phyloP scores from a whole-genome alignment of 2,888 invertebrate species.

The Folsomia candida region DNA sequence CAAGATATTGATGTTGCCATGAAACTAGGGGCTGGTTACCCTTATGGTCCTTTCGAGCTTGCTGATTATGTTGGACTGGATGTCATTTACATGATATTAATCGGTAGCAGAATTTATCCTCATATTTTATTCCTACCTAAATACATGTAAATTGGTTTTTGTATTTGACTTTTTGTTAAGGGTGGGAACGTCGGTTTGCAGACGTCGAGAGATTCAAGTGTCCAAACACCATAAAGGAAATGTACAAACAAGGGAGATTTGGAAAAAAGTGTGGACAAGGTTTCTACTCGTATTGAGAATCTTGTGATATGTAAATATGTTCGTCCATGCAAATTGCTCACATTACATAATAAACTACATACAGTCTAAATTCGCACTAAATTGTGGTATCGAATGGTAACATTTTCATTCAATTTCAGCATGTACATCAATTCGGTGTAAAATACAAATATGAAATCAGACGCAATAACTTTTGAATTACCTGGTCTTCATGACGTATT shows the following conservation, averaged over 20 bases:
- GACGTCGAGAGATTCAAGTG: constrained; percentile 1
- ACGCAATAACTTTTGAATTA: background rate
- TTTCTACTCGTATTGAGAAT: constrained; percentile 58
- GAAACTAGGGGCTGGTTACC: constrained; percentile 61
- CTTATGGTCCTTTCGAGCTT: constrained; percentile 63
- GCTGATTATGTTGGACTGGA: constrained; percentile 61
- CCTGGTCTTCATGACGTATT: too few species aligned
- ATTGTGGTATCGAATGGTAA: too few species aligned
- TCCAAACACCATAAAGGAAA: constrained; percentile 53
- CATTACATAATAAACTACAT: too few species aligned
- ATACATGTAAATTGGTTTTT: too few species aligned
- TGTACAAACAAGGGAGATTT: constrained; percentile 59
- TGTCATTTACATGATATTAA: constrained; percentile 56
- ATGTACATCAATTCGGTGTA: too few species aligned
- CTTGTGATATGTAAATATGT: too few species aligned
- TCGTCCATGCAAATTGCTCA: too few species aligned
- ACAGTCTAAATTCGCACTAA: too few species aligned
- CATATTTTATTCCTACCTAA: too few species aligned
- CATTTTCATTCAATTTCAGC: too few species aligned
- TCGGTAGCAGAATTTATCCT: background rate
- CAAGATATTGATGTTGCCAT: constrained; percentile 61
- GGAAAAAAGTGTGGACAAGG: constrained; percentile 61
- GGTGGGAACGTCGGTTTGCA: constrained; percentile 31
- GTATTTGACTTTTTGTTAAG: too few species aligned
- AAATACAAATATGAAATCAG: background rate